Percentiles rank a stretch among this genome's conserved stretches.
Evolutionary conservation across 2,888 invertebrate genomes (phyloP).

Genomic region (Tridacna gigas): DNA sequence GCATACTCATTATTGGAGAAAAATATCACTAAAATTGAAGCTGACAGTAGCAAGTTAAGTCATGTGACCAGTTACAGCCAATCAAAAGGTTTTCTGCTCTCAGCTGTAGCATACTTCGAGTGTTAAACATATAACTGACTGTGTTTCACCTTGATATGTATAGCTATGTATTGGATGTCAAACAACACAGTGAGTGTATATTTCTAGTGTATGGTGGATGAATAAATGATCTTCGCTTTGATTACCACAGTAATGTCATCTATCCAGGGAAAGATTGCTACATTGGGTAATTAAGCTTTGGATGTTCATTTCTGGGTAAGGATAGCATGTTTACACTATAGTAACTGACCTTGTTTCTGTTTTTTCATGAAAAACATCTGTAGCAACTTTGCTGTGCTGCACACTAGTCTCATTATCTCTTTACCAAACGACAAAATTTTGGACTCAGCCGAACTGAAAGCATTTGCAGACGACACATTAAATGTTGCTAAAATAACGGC

Average conservation of each 20-base stretch:
- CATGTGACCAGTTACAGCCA: conserved; percentile 43
- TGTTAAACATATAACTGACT: conserved; percentile 9
- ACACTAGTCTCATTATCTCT: too few species aligned
- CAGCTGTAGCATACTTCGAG: conserved; percentile 21
- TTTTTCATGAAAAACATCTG: too few species aligned
- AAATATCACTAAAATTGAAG: conserved; percentile 23
- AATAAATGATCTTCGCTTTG: too few species aligned
- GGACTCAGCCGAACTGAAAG: not conserved
- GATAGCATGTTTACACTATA: too few species aligned
- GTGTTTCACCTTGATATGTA: conserved; percentile 14
- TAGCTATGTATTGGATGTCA: not conserved
- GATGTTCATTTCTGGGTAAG: too few species aligned
- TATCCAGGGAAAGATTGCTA: too few species aligned
- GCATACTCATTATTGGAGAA: conserved; percentile 24
- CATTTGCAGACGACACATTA: not conserved
- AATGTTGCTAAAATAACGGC: not conserved
- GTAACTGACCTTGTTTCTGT: too few species aligned
- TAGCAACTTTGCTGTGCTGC: too few species aligned
- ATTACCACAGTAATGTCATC: too few species aligned
- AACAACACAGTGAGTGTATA: too few species aligned
- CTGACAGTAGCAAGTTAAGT: conserved; percentile 26
- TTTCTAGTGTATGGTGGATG: too few species aligned
- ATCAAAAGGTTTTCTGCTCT: conserved; percentile 19
- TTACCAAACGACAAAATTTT: not conserved
- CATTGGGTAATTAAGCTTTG: too few species aligned